These are phyloP conservation scores for Eidolon helvum DNA, from an alignment of 2,113 vertebrate species.

Conservation along the genomic window DNA sequence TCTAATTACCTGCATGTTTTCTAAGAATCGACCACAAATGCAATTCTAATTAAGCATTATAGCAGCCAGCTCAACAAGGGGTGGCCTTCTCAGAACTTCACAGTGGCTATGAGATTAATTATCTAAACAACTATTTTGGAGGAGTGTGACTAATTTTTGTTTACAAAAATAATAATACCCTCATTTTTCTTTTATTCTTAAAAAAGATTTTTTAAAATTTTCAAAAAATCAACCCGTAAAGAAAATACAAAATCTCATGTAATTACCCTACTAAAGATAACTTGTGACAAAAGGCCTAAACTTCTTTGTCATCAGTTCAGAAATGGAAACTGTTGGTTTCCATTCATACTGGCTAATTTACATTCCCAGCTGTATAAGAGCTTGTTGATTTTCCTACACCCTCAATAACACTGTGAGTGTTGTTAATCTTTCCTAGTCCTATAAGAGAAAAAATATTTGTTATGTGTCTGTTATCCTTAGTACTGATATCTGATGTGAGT, in stretches of 20 bases:
- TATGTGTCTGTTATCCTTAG: background rate
- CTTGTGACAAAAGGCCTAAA: background rate
- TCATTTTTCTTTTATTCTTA: slow-evolving; percentile 12
- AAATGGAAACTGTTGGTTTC: background rate
- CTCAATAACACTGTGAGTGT: background rate
- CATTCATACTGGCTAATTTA: background rate
- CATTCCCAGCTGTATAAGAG: background rate
- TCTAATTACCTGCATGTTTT: background rate
- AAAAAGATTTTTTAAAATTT: background rate
- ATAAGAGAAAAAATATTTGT: background rate
- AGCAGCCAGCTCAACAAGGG: background rate
- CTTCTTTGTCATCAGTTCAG: background rate
- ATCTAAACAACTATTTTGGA: background rate
- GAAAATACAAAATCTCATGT: background rate
- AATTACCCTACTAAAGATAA: background rate
- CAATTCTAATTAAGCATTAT: background rate
- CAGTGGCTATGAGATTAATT: background rate
- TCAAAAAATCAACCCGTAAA: background rate
- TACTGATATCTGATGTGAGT: background rate
- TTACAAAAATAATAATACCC: background rate
- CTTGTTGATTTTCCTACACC: background rate
- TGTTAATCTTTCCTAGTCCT: background rate
- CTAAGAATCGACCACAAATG: background rate
- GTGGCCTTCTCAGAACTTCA: background rate
- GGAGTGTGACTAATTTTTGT: background rate